Base-by-base conservation (phyloP, 2,888 invertebrate species). In the Steromphala cineraria region DNA sequence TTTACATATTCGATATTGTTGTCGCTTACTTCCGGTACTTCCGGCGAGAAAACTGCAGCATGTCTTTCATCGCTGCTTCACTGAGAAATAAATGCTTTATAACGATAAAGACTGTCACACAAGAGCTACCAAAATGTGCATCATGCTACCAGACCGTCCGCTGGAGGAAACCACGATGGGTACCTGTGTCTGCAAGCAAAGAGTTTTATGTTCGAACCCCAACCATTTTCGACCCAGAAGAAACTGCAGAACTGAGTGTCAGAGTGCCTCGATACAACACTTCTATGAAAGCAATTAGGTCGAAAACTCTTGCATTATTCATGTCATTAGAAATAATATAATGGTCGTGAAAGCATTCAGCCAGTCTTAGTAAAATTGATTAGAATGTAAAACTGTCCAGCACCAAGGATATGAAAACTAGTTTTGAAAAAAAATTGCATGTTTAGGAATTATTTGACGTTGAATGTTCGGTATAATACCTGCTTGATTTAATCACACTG, bases 121-220 rank as follows among this genome's bases (percentile, higher is more conserved):
- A 55, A 19, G 55, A 53, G 10, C 36, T 55, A 21, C 77, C 74
- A 3, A 28, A 52, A 10, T 21, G 53, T 74, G 53, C 52, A 8
- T 56, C 81, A 5, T 53, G 80, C 8, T 21, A 84, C 7, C 82
- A 84, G 36, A 84, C 84, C 67, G 86, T 92, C 0, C 81, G 92
- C 75, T 91, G 87, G 85, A 87, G 89, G 75, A 92, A 91, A 81
- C 88, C 90, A 31, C 82, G 90, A 77, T 91, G 89, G 89, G 75
- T 87, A 10, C 91, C 91, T 15, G 87, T 88, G 52, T 87, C 90
- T 0, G 83, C 85, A 40, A 89, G 87, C 53, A 92, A 92, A 82
- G 86, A 89, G 24, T 92, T 87, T 80, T 86, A 85, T 80, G 90
- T 91, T 0, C 80, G 89, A 53, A 83, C 86, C 55, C 89, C 87